Conservation (phyloP, 2,888 invertebrate species). For the Opisthograptis luteolata region DNA sequence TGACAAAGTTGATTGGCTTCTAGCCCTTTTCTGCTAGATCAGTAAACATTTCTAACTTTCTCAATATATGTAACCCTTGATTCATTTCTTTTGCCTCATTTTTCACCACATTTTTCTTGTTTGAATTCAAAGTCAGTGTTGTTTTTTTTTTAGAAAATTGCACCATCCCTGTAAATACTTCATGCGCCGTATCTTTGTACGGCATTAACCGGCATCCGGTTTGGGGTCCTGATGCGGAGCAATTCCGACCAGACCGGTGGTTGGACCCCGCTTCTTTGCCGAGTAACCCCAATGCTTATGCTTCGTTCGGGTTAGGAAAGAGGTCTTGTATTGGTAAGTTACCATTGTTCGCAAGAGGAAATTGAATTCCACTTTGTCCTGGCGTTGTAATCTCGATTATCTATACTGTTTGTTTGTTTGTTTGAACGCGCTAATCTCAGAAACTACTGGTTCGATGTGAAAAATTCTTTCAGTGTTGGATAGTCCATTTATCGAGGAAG, state of each 20-base stretch:
- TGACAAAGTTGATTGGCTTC: too few species aligned
- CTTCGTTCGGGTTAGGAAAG: constrained; percentile 30
- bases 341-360: too few species aligned
- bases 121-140: not conserved
- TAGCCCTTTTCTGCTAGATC: too few species aligned
- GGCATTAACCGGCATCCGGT: constrained; percentile 20
- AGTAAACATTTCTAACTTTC: too few species aligned
- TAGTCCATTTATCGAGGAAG: too few species aligned
- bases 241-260: constrained; percentile 34
- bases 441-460: too few species aligned
- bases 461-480: too few species aligned
- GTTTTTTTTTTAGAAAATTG: constrained; percentile 11
- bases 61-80: too few species aligned
- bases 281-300: constrained; percentile 17
- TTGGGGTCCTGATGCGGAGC: constrained; percentile 32
- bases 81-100: not conserved
- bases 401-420: too few species aligned
- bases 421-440: too few species aligned
- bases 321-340: constrained; percentile 30
- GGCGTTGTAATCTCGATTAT: too few species aligned
- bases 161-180: not conserved
- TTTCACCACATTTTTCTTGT: not conserved
- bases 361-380: too few species aligned
- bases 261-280: constrained; percentile 18
- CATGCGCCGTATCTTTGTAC: constrained; percentile 3